These are phyloP conservation scores for Eucera pruinosa DNA, from an alignment of 2,888 invertebrate species.

Conservation along the genomic window DNA sequence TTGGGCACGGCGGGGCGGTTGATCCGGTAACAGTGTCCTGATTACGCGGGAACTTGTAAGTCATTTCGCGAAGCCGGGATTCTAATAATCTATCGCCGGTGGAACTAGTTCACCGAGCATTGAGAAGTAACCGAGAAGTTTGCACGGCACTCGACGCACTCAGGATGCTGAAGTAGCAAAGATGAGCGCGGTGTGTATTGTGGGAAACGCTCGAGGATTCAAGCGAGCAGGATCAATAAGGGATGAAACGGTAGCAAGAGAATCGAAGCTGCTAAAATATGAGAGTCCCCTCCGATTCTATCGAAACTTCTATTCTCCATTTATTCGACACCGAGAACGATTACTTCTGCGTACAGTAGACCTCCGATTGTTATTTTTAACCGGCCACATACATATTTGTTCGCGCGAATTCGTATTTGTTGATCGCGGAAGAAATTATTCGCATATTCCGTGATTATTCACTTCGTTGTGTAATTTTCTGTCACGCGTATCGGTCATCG, in stretches of 20 bases:
- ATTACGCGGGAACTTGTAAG: conserved; percentile 13
- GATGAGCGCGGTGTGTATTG: conserved; percentile 27
- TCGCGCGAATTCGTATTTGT: too few relatives aligned
- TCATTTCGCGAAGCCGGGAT: not conserved
- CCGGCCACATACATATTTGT: too few relatives aligned
- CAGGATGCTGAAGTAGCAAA: conserved; percentile 37
- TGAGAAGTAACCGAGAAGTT: conserved; percentile 46
- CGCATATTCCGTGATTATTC: too few relatives aligned
- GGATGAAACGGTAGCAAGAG: not conserved
- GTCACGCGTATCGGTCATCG: too few relatives aligned
- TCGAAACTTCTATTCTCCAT: not conserved
- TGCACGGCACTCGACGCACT: conserved; percentile 38
- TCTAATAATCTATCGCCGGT: conserved; percentile 33
- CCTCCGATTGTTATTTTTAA: too few relatives aligned
- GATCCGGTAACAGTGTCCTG: not conserved
- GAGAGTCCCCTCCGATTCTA: not conserved
- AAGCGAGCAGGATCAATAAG: conserved; percentile 17
- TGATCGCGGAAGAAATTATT: too few relatives aligned
- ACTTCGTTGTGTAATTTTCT: too few relatives aligned
- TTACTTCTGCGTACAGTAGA: too few relatives aligned
- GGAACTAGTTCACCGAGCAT: conserved; percentile 48
- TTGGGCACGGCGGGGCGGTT: not conserved
- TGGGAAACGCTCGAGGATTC: conserved; percentile 19
- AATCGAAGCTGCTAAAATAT: not conserved
- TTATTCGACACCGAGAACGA: too few relatives aligned